phyloP scores from a whole-genome alignment of 2,888 invertebrate genomes.

The Eristalinus aeneus region DNA sequence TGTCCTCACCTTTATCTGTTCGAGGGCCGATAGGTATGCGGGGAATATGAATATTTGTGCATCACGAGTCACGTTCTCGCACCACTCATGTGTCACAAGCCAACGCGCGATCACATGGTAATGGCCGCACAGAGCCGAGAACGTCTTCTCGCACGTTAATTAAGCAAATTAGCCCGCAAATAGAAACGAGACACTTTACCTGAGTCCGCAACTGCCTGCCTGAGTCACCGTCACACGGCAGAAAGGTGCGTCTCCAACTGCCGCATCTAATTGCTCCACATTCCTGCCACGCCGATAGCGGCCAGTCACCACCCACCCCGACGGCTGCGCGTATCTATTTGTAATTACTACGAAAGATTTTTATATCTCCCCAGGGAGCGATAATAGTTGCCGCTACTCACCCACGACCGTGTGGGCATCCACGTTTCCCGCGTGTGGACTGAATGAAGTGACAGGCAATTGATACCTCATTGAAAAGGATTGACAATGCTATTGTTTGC shows the following conservation, averaged over 20 bases:
- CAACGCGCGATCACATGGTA: constrained; percentile 14
- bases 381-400: not conserved
- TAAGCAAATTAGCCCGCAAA: constrained; percentile 6
- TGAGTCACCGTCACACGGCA: not conserved
- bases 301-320: not conserved
- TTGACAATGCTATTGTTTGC: not conserved
- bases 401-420: not conserved
- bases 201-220: not conserved
- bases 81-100: not conserved
- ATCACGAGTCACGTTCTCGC: constrained; percentile 32
- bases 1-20: constrained; percentile 2
- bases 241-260: not conserved
- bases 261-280: not conserved
- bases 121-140: not conserved
- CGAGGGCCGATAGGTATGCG: not conserved
- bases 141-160: constrained; percentile 25
- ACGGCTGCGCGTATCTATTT: no score
- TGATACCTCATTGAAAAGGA: not conserved
- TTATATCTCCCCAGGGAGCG: not conserved
- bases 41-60: not conserved
- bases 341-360: not conserved
- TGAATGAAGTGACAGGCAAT: not conserved
- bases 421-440: not conserved
- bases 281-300: not conserved
- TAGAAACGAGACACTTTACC: not conserved